Evolutionary conservation across 2,113 vertebrate genomes (phyloP).

Genomic region (Cariama cristata): DNA sequence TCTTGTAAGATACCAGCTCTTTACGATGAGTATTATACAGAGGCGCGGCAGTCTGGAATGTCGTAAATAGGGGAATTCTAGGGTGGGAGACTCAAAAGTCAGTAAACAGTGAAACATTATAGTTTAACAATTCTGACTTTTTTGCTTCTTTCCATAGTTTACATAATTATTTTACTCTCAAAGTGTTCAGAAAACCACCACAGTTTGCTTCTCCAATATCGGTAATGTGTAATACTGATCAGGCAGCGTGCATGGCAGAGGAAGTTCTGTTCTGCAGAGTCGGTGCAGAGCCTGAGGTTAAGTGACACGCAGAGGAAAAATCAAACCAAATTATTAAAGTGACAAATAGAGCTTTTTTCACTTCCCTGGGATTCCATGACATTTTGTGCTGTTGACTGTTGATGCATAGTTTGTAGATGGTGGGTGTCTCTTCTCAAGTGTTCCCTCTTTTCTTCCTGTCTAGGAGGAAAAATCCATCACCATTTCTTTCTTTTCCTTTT

Average conservation of each 20-base stretch:
- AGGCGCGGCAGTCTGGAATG: constrained; percentile 61
- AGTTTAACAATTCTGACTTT: constrained; percentile 18
- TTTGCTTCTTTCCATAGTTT: constrained; percentile 39
- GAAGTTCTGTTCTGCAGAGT: constrained; percentile 43
- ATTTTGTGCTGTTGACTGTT: constrained; percentile 11
- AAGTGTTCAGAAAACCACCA: constrained; percentile 19
- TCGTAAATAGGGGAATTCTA: constrained; percentile 4
- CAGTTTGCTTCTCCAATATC: not conserved
- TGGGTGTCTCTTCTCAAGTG: not conserved
- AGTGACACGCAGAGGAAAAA: constrained; percentile 50
- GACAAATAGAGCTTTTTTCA: constrained; percentile 10
- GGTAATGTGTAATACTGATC: constrained; percentile 52
- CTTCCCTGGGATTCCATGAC: constrained; percentile 4
- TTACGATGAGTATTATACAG: constrained; percentile 48
- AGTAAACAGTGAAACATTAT: constrained; percentile 46
- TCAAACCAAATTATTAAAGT: constrained; percentile 45
- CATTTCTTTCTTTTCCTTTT: not conserved
- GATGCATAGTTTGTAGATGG: not conserved
- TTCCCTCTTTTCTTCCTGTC: not conserved
- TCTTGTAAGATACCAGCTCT: constrained; percentile 67
- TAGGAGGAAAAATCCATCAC: not conserved
- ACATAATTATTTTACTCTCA: constrained; percentile 41
- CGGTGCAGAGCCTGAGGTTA: constrained; percentile 33
- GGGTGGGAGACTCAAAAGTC: constrained; percentile 34
- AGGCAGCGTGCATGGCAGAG: constrained; percentile 21